Base-by-base conservation (phyloP, 2,888 invertebrate genomes). In the Sesia apiformis region DNA sequence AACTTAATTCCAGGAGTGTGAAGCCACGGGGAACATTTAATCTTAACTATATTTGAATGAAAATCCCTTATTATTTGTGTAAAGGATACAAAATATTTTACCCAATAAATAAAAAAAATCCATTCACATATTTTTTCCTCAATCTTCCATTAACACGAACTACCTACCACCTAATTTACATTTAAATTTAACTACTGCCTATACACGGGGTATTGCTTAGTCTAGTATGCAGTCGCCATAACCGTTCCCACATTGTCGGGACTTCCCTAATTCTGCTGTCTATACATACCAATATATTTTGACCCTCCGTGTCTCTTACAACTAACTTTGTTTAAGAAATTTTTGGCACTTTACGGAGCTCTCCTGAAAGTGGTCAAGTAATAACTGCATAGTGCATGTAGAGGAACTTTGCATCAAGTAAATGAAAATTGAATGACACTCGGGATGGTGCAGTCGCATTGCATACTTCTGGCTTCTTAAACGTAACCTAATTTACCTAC, bases 361-460 rank as follows among this genome's bases (percentile, higher is more conserved):
- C 43, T 57, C 39, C 58, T 62, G 53, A 65, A 65, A 64, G 63
- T 58, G 54, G 41, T 63, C 64, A 63, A 23, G 50, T 23, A 43
- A 53, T 60, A 55, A 57, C 52, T 56, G 55, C 53, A 54, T 53
- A 56, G 58, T 60, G 56, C 58, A 60, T 62, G 65, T 60, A 60
- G 61, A 61, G 58, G 60, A 64, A 69, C 63, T 65, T 60, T 57
- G 61, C 59, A 46, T 46, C 46, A 46, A 46, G 61, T 56, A 59
- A 67, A 69, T 68, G 66, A 66, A 72, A 72, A 70, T 72, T 72
- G 67, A 70, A 70, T 66, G 46, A 46, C 66, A 66, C 60, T 53
- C 49, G 49, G 57, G 63, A 53, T 53, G 57, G 38, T 46, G 46
- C 8, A 23, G 39, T 6, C 49, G 39, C 49, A 46, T 46, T 39